A percentile compares a stretch with the other conserved stretches of the same genome.
Evolutionary conservation across 2,797 vertebrate species (phyloP).

Genomic region (Scolopax rusticola): DNA sequence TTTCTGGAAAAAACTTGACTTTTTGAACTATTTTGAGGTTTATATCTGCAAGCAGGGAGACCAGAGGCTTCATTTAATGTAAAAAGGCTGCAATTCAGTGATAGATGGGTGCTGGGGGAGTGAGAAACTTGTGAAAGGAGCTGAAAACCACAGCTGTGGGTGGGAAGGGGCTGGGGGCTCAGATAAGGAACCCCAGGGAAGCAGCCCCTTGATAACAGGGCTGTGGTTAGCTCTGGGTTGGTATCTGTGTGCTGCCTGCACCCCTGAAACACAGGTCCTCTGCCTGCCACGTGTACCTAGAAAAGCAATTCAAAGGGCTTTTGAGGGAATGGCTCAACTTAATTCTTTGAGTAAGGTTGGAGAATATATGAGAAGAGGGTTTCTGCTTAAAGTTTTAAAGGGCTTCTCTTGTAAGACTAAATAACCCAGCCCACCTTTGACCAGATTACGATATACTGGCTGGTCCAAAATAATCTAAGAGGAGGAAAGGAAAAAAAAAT

Average conservation of each 20-base stretch:
- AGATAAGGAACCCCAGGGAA: rapidly evolving
- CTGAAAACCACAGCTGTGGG: rapidly evolving
- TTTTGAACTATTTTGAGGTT: background rate
- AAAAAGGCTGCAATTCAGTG: rapidly evolving
- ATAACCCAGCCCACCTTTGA: background rate
- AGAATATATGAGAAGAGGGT: background rate
- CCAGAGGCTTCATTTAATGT: rapidly evolving
- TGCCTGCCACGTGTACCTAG: rapidly evolving
- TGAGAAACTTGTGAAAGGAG: background rate
- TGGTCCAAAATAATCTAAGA: background rate
- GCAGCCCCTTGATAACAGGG: too few species aligned
- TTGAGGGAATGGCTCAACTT: background rate
- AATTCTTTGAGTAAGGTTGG: background rate
- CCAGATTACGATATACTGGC: too few species aligned
- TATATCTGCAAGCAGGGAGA: background rate
- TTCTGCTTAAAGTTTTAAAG: background rate
- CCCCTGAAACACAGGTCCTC: background rate
- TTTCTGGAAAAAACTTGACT: background rate
- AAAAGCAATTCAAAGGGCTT: background rate
- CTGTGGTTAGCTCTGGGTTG: too few species aligned
- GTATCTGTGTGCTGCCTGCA: background rate
- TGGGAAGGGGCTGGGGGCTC: background rate
- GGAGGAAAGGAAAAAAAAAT: background rate
- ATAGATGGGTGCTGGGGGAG: rapidly evolving
- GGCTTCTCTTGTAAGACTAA: background rate